Conservation (phyloP, 2,888 invertebrate genomes). For the Lasioglossum leucozonium region DNA sequence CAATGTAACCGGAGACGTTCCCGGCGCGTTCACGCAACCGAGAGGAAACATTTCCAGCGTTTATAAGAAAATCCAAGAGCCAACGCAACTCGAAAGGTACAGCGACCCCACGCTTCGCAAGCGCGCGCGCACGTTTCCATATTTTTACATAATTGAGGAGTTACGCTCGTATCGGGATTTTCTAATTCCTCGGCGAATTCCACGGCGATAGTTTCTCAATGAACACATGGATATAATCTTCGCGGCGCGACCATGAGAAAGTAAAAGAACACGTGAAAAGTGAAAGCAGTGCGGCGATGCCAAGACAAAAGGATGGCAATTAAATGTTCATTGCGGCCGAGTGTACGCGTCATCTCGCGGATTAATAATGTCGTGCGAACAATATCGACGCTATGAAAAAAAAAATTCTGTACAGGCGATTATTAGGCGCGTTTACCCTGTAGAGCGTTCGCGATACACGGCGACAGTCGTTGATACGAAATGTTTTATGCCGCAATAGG, state of each 20-base stretch:
- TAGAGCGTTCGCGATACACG: background rate
- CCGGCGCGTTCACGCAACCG: background rate
- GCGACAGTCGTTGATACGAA: constrained; percentile 10
- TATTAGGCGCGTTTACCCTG: background rate
- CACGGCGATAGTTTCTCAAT: constrained; percentile 54
- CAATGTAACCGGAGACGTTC: background rate
- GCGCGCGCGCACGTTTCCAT: background rate
- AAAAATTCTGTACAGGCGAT: too few relatives aligned
- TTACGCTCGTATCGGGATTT: constrained; percentile 41
- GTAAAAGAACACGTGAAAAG: constrained; percentile 69
- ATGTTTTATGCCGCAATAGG: constrained; percentile 32
- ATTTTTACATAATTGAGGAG: constrained; percentile 43
- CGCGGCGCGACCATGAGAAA: constrained; percentile 71
- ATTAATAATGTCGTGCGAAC: background rate
- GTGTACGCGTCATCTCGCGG: background rate
- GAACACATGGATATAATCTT: constrained; percentile 63
- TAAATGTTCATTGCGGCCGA: constrained; percentile 40
- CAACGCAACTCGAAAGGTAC: background rate
- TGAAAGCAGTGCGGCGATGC: constrained; percentile 73
- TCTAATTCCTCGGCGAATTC: constrained; percentile 62
- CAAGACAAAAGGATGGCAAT: constrained; percentile 52
- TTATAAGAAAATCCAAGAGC: background rate
- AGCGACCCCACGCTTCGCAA: background rate
- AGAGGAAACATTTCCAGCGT: background rate
- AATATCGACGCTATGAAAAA: background rate